Evolutionary conservation across 1,140 invertebrate genomes (phyloP).

Genomic region (Tetranychus urticae): DNA sequence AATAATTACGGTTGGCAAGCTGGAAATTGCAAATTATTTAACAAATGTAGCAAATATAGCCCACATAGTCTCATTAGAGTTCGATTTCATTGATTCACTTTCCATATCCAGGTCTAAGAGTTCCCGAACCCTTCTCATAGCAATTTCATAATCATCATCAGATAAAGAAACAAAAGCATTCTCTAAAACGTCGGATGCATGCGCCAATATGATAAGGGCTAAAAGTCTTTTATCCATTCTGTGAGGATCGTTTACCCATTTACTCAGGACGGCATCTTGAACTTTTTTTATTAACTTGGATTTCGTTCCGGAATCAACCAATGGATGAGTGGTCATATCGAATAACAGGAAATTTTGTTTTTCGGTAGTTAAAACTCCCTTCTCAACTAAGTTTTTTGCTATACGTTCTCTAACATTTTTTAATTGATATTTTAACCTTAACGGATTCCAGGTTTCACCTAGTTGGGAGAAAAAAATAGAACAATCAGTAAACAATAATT

Average conservation of each 20-base stretch:
- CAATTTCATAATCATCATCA: constrained; percentile 95
- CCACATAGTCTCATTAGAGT: constrained; percentile 83
- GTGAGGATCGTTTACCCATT: constrained; percentile 93
- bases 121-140: constrained; percentile 83
- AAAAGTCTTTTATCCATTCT: constrained; percentile 85
- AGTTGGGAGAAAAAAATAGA: constrained; percentile 11
- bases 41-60: constrained; percentile 88
- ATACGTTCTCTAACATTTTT: constrained; percentile 95
- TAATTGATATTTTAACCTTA: constrained; percentile 91
- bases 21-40: constrained; percentile 36
- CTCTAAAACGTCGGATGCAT: constrained; percentile 93
- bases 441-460: constrained; percentile 99
- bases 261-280: constrained; percentile 81
- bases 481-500: not conserved
- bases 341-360: constrained; percentile 99
- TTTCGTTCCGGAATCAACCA: constrained; percentile 88
- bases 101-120: constrained; percentile 91
- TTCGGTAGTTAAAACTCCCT: constrained; percentile 97
- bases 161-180: constrained; percentile 97
- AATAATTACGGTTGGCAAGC: too few species aligned
- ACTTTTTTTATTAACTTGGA: constrained; percentile 91
- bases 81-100: constrained; percentile 58
- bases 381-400: constrained; percentile 98
- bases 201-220: constrained; percentile 76
- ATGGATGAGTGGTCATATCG: constrained; percentile 99